phyloP scores from a whole-genome alignment of 2,888 invertebrate species.

The Neoitamus cyanurus region DNA sequence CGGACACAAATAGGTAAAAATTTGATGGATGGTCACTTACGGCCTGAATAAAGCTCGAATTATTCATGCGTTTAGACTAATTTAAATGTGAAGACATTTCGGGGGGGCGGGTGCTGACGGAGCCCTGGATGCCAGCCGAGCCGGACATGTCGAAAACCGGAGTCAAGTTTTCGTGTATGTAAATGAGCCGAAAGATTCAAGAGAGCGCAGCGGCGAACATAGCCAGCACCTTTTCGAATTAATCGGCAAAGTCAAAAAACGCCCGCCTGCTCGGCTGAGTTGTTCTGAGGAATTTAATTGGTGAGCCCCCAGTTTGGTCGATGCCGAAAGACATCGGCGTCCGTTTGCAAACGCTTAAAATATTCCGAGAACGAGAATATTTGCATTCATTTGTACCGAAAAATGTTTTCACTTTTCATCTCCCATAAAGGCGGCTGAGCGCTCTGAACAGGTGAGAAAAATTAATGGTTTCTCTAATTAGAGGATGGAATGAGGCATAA shows the following conservation, averaged over 20 bases:
- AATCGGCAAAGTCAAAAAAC: slow-evolving; percentile 18
- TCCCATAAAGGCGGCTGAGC: neutral
- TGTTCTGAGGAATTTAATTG: slow-evolving; percentile 13
- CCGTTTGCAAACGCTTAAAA: slow-evolving; percentile 4
- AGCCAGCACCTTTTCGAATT: neutral
- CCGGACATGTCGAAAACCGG: neutral
- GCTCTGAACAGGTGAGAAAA: neutral
- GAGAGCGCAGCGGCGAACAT: neutral
- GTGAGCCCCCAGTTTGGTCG: neutral
- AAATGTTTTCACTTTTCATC: slow-evolving; percentile 5
- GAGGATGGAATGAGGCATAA: neutral
- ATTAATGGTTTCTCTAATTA: neutral
- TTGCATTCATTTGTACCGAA: slow-evolving; percentile 13
- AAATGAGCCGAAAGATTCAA: slow-evolving; percentile 11
- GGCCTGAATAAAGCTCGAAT: neutral
- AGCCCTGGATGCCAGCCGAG: neutral
- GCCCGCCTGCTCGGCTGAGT: neutral
- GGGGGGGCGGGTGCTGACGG: neutral
- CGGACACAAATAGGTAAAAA: slow-evolving; percentile 28
- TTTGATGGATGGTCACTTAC: slow-evolving; percentile 3
- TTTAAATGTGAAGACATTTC: neutral
- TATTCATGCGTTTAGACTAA: slow-evolving; percentile 15
- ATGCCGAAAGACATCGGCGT: neutral
- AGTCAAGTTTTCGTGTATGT: slow-evolving; percentile 8
- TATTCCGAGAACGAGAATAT: slow-evolving; percentile 9